Evolutionary conservation across 1,140 invertebrate species (phyloP).

Genomic region (Trichonephila clavipes): DNA sequence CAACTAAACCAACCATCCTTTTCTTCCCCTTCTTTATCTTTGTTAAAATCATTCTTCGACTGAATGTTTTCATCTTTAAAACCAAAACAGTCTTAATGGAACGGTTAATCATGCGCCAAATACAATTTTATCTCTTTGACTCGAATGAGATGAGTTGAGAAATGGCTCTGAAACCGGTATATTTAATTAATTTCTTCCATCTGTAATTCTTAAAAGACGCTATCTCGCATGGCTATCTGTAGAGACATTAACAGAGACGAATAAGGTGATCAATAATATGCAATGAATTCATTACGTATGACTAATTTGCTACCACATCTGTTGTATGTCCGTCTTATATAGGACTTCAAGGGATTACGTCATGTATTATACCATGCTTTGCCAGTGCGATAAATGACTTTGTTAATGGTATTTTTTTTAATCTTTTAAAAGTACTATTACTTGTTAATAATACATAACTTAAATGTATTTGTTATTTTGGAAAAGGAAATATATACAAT

Average conservation of each 20-base stretch:
- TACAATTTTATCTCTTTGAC: neutral
- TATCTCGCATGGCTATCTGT: neutral
- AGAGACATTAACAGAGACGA: neutral
- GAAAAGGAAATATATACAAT: too few relatives aligned
- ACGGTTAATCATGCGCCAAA: neutral
- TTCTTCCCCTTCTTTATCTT: neutral
- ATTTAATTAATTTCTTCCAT: neutral
- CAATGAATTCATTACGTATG: conserved; percentile 6
- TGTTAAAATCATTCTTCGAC: neutral
- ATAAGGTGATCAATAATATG: conserved; percentile 2
- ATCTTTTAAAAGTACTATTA: too few relatives aligned
- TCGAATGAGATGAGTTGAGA: neutral
- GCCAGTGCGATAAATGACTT: neutral
- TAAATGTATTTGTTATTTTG: too few relatives aligned
- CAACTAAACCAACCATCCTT: too few relatives aligned
- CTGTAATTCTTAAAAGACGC: neutral
- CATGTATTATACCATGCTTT: neutral
- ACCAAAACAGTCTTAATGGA: neutral
- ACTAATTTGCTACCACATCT: neutral
- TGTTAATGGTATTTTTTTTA: neutral
- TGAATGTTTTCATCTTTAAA: neutral
- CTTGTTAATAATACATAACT: too few relatives aligned
- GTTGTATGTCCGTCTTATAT: neutral
- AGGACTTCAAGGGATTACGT: neutral
- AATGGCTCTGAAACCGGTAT: conserved; percentile 15